Evolutionary conservation across 2,113 vertebrate genomes (phyloP), one percentile per base, ranked within the genome.

Genomic region (Percopsis transmontana): DNA sequence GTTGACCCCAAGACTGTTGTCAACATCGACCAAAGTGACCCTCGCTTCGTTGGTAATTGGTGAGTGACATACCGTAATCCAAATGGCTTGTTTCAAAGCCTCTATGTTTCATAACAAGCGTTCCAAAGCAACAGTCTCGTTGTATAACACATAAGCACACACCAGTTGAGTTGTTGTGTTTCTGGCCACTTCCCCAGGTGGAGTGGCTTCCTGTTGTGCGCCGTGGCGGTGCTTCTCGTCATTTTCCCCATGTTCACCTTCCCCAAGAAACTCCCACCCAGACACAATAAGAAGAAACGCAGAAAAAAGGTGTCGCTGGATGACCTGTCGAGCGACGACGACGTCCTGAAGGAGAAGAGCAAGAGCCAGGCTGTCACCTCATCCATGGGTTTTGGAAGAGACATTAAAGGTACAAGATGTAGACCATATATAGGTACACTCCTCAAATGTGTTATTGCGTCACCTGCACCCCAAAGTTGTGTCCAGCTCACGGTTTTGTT

Each of bases 181-280:
- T 19, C 18, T 7, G 27, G 5, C 48, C 48, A 8, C 15, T n/a
- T 7, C 18, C 2, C 20, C 68, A 99, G 97, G 97, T 99, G 97
- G 97, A 98, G 96, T 80, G 97, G 97, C 51, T 99, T 99, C 92
- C 94, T 99, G 64, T 92, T 99, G 82, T 99, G 97, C 73, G 93
- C 97, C 65, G 91, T 95, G 86, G 96, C 96, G 74, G 98, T 99
- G 97, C 91, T 96, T 73, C 92, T 98, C 87, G 96, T 99, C 80
- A 97, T 99, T 90, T 96, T 98, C 88, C 97, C 97, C 87, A 99
- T 99, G 97, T 98, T 99, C 93, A 92, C 95, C 85, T 99, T 99
- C 90, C 97, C 97, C 16, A 96, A 99, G 93, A 99, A 98, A 86
- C 95, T 99, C 75, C 97, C 97, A 0, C 97, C 96, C 68, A 94